Conservation (phyloP, 2,888 invertebrate species). For the Osmoderma eremita region DNA sequence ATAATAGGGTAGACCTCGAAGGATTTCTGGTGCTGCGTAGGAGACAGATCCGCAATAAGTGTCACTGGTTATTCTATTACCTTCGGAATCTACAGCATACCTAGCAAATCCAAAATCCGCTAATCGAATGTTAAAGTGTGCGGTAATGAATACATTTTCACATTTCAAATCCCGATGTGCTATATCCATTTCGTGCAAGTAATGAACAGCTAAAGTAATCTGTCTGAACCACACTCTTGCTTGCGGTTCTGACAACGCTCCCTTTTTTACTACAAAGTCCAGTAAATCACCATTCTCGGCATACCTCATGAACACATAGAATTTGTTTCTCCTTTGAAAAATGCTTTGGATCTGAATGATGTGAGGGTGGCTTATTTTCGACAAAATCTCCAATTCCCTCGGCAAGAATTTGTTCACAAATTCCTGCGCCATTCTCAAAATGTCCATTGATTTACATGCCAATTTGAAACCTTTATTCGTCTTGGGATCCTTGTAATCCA, state of each 20-base stretch:
- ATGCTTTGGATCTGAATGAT: slow-evolving; percentile 81
- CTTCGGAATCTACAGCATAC: slow-evolving; percentile 61
- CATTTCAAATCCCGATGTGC: slow-evolving; percentile 86
- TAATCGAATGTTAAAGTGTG: slow-evolving; percentile 79
- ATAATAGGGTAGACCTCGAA: slow-evolving; percentile 77
- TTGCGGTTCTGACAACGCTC: slow-evolving; percentile 75
- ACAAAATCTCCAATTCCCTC: slow-evolving; percentile 81
- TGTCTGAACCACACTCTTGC: slow-evolving; percentile 78
- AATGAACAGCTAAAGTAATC: slow-evolving; percentile 73
- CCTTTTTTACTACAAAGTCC: slow-evolving; percentile 76
- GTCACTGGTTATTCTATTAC: slow-evolving; percentile 69
- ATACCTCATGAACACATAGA: slow-evolving; percentile 79
- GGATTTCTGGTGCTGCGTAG: slow-evolving; percentile 87
- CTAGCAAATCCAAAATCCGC: slow-evolving; percentile 87
- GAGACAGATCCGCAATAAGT: slow-evolving; percentile 89
- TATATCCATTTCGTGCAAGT: slow-evolving; percentile 78
- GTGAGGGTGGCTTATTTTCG: slow-evolving; percentile 81
- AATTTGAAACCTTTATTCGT: slow-evolving; percentile 60
- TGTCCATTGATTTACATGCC: slow-evolving; percentile 81
- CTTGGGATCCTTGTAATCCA: slow-evolving; percentile 51
- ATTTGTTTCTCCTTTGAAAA: slow-evolving; percentile 75
- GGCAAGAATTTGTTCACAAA: slow-evolving; percentile 84
- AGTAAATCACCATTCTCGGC: slow-evolving; percentile 84
- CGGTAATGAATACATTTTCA: slow-evolving; percentile 79
- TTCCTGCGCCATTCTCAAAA: slow-evolving; percentile 77